Base-by-base conservation (phyloP, 2,113 vertebrate genomes). In the Polypterus bichir region DNA sequence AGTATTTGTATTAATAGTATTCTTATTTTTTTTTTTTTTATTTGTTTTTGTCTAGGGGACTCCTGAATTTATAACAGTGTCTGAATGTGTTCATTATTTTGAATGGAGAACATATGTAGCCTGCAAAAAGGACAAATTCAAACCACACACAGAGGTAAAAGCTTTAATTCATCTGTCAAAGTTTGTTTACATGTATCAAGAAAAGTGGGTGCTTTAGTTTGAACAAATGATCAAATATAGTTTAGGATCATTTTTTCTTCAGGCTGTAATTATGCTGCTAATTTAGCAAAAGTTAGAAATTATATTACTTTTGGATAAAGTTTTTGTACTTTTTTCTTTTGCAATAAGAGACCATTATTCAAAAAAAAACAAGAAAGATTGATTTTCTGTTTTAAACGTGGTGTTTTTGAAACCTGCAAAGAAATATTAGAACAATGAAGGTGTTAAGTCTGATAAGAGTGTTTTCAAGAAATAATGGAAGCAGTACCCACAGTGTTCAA, bases 1-100 rank as follows among this genome's bases (percentile, higher is more conserved):
- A n/a, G n/a, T n/a, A n/a, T n/a, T n/a, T n/a, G n/a, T n/a, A n/a
- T n/a, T n/a, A n/a, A n/a, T n/a, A n/a, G n/a, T n/a, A n/a, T n/a
- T n/a, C n/a, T n/a, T n/a, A n/a, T n/a, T n/a, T n/a, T n/a, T n/a
- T n/a, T 27, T 27, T 27, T 27, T 27, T 27, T 27, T 1, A 27
- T 2, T 46, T 49, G n/a, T 44, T 5, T 61, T 63, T 47, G 2
- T 70, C 69, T 73, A 98, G 96, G 96, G 96, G 48, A 89, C 89
- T 1, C 96, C 96, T 47, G 96, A 98, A 75, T 93, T 97, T 67
- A 86, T 97, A 1, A 88, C 89, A 0, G 64, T 87, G 56, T 86
- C 86, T 2, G 86, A 89, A 54, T 98, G 96, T 59, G 89, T 96
- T 49, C 87, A 97, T 71, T 92, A 94, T 79, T 97, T 98, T 59